Evolutionary conservation across 2,797 vertebrate species (phyloP), one percentile per base, ranked within the genome.

Genomic region (Urocyon cinereoargenteus): DNA sequence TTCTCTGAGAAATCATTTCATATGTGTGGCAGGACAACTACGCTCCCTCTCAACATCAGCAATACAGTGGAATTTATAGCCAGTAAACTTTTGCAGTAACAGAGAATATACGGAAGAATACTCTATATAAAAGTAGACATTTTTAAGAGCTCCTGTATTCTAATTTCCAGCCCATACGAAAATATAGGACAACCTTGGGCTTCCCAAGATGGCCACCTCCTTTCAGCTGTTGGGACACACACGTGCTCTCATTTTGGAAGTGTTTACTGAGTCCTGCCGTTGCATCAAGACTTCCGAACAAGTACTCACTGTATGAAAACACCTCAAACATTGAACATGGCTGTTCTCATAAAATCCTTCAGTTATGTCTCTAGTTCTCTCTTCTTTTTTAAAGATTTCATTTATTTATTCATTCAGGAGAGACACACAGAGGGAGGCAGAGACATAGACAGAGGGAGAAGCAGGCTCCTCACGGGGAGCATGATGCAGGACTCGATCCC

Each of bases 121-220:
- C 14, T 57, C 6, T 68, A 45, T 40, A 68, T 83, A 73, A 90
- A 90, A 89, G 77, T 16, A 72, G 18, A 45, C 40, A 78, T 51
- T 81, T 86, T 86, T 13, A 73, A 53, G 31, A 68, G 3, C 6
- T 22, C 31, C 36, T 86, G 8, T 55, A 5, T 6, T 89, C 53
- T 85, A 26, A 79, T 94, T 97, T 93, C 70, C 86, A 93, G 36
- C 40, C 21, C 28, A 0, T 22, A 96, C 21, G 34, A 88, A 98
- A 93, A 64, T 83, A 87, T 2, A 70, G 16, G 49, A 73, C 57
- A 75, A 61, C 24, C 34, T 34, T 0, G 19, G 31, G 1, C 59
- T 88, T 62, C 31, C 19, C 72, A 45, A 45, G 6, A 72, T 34
- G 6, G 34, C 55, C 40, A 61, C 14, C 86, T 82, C 16, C 49